Evolutionary conservation across 1,140 invertebrate species (phyloP).

Genomic region (Condylostylus longicornis): DNA sequence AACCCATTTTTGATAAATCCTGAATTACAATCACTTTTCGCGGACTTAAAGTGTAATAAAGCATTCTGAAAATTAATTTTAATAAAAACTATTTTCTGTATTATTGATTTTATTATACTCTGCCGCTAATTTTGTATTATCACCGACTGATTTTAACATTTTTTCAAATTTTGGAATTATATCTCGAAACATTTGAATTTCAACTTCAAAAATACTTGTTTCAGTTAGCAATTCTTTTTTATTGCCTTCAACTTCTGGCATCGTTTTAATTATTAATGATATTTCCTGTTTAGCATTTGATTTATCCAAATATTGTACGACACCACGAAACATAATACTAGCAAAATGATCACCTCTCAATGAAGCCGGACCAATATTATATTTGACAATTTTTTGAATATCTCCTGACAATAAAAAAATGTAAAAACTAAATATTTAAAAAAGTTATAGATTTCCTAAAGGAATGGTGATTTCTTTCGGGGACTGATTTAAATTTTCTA

Average conservation of each 20-base stretch:
- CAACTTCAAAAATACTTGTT: conserved; percentile 6
- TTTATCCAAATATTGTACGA: not conserved
- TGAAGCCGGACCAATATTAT: not conserved
- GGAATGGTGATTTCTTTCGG: no score
- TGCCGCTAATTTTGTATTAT: conserved; percentile 3
- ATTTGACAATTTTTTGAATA: conserved; percentile 4
- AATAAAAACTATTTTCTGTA: not conserved
- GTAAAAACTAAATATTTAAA: not conserved
- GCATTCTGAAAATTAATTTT: not conserved
- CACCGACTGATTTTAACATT: conserved; percentile 7
- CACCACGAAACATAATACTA: conserved; percentile 1
- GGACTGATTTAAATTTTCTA: no score
- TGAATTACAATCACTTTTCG: conserved; percentile 3
- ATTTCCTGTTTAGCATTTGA: not conserved
- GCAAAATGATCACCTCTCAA: conserved; percentile 1
- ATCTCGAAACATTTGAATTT: conserved; percentile 9
- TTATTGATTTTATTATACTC: no score
- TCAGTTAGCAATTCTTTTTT: conserved; percentile 2
- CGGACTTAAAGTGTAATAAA: conserved; percentile 1
- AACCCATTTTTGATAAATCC: no score
- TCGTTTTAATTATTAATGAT: conserved; percentile 4
- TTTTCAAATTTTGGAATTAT: conserved; percentile 14
- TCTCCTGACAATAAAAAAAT: not conserved
- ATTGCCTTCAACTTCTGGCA: conserved; percentile 2
- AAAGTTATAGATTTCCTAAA: not conserved